Base-by-base conservation (phyloP, 2,888 invertebrate genomes). In the Stenchaetothrips biformis region DNA sequence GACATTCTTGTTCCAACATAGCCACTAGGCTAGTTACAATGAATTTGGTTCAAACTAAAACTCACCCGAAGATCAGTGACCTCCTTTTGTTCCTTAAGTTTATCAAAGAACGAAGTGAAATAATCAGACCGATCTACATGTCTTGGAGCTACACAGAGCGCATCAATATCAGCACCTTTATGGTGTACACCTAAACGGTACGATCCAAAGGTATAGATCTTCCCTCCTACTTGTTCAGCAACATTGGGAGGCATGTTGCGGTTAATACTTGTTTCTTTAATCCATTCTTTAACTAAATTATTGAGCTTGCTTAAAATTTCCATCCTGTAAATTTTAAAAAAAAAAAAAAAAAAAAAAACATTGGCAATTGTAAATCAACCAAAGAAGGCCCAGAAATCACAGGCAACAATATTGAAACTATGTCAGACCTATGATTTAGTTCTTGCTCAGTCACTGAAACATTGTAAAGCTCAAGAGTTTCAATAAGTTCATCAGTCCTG, bases 191-290 rank as follows among this genome's bases (percentile, higher is more conserved):
- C 95, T 84, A 95, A 90, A 83, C 96, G 90, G 86, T 99, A 99
- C 81, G 99, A 99, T 78, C 99, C 99, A 88, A 99, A 99, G n/a
- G 99, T 99, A 86, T 97, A 99, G 82, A 99, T 97, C 88, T 98
- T 98, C 6, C 99, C 99, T 37, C 99, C 98, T 81, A 98, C 94
- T 83, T 92, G 92, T 80, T 96, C 96, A 1, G 96, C 95, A 0
- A 96, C 92, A 83, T 92, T 94, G 81, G 93, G 92, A 8, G 99
- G 98, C 92, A 99, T 95, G 87, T 97, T 97, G 87, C 95, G 81
- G 83, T 93, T 90, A 80, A 95, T 88, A 78, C 97, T 96, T 78
- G 97, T 92, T 84, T 96, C 95, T 83, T 92, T 90, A 83, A 99
- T 97, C 99, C 99, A 99, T 85, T 94, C 92, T 83, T 96, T 94